A percentile compares a stretch with the other conserved stretches of the same genome.
phyloP scores from a whole-genome alignment of 2,888 invertebrate species.

The Gordius sp. region DNA sequence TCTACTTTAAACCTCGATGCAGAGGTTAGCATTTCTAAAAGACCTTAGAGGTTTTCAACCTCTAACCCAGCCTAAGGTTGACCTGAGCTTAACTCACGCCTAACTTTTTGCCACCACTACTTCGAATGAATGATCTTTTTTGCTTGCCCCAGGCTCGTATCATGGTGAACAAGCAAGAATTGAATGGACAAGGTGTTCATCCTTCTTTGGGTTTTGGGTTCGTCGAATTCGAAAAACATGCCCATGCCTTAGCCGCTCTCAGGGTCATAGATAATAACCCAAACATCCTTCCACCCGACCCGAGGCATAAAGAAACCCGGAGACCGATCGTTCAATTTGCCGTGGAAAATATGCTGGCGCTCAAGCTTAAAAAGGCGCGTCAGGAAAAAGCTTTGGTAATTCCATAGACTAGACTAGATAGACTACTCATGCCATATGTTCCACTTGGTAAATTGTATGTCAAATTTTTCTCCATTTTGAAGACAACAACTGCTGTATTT shows the following conservation, averaged over 20 bases:
- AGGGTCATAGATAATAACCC: neutral
- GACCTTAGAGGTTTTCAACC: too few species aligned
- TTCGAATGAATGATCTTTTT: neutral
- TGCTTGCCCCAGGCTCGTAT: neutral
- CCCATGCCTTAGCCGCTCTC: neutral
- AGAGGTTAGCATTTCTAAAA: too few species aligned
- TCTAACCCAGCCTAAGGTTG: too few species aligned
- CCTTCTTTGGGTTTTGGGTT: constrained; percentile 4
- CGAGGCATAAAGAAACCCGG: neutral
- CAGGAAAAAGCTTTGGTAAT: neutral
- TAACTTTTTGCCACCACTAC: too few species aligned
- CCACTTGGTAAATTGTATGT: too few species aligned
- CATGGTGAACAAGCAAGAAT: neutral
- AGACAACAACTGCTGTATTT: too few species aligned
- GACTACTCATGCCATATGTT: too few species aligned
- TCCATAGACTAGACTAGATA: too few species aligned
- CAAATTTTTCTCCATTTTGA: too few species aligned
- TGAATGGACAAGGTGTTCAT: too few species aligned
- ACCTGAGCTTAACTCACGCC: too few species aligned
- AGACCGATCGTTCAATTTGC: constrained; percentile 10
- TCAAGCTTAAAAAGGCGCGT: neutral
- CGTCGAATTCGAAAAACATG: constrained; percentile 8
- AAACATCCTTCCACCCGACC: neutral
- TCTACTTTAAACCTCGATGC: too few species aligned
- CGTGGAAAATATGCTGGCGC: neutral